phyloP scores from a whole-genome alignment of 2,797 vertebrate genomes.

The Rhincodon typus region DNA sequence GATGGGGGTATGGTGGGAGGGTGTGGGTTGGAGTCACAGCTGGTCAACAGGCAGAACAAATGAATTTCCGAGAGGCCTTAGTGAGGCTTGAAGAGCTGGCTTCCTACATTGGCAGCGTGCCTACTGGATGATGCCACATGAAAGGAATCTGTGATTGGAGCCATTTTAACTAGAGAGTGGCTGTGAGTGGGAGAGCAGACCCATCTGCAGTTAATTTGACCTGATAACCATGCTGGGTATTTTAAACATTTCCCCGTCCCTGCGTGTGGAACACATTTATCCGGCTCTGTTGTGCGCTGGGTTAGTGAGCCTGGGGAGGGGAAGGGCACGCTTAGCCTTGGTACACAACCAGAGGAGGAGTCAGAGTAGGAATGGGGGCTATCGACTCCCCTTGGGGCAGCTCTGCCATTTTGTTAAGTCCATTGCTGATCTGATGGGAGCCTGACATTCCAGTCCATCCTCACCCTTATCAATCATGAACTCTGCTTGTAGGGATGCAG shows the following conservation, averaged over 20 bases:
- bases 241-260: not conserved
- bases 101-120: not conserved
- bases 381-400: too few relatives aligned
- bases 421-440: too few relatives aligned
- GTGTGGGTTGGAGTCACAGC: not conserved
- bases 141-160: not conserved
- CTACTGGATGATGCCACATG: not conserved
- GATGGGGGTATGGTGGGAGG: too few relatives aligned
- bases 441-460: too few relatives aligned
- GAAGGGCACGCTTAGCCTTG: too few relatives aligned
- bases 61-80: not conserved
- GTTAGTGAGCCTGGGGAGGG: not conserved
- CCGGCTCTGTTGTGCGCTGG: not conserved
- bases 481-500: too few relatives aligned
- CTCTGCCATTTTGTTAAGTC: too few relatives aligned
- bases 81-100: not conserved
- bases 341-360: too few relatives aligned
- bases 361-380: too few relatives aligned
- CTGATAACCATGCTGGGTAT: not conserved
- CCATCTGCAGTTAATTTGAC: not conserved
- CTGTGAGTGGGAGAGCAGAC: not conserved
- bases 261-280: too few relatives aligned
- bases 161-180: slow-evolving; percentile 8
- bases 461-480: too few relatives aligned
- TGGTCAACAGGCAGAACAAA: not conserved